phyloP scores from a whole-genome alignment of 2,113 vertebrate species.

The Thunnus maccoyii region DNA sequence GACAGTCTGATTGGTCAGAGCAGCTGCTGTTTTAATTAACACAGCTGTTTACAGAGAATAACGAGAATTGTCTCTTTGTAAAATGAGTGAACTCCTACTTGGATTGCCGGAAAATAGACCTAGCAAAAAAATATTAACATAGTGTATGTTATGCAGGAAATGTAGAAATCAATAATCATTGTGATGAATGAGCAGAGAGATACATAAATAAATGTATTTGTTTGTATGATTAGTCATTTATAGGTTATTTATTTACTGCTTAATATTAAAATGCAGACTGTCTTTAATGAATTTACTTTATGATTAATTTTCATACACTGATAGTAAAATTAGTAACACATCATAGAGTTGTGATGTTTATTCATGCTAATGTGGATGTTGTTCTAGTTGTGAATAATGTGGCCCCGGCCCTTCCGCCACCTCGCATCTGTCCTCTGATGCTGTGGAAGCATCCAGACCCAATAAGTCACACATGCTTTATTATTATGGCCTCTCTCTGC shows the following conservation, averaged over 20 bases:
- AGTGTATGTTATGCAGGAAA: background rate
- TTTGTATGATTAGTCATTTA: background rate
- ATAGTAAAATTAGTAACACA: conserved; percentile 13
- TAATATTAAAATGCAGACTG: background rate
- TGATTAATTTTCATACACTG: background rate
- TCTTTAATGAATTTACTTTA: background rate
- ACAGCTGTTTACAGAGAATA: background rate
- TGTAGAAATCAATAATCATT: background rate
- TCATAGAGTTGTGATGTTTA: conserved; percentile 34
- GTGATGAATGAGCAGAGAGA: background rate
- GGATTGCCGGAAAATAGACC: background rate
- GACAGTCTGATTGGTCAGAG: conserved; percentile 2
- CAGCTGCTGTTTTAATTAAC: background rate
- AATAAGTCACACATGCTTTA: conserved; percentile 78
- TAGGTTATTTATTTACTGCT: background rate
- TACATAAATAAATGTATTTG: background rate
- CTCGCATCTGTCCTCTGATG: conserved; percentile 61
- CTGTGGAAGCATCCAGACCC: conserved; percentile 54
- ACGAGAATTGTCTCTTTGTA: background rate
- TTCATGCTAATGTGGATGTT: conserved; percentile 45
- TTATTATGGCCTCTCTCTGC: conserved; percentile 71
- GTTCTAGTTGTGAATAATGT: conserved; percentile 44
- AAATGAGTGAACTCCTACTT: background rate
- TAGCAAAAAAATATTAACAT: background rate
- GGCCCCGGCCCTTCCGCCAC: conserved; percentile 9